Evolutionary conservation across 1,140 invertebrate genomes (phyloP), one percentile per base, ranked within the genome.

Genomic region (Euglossa dilemma): DNA sequence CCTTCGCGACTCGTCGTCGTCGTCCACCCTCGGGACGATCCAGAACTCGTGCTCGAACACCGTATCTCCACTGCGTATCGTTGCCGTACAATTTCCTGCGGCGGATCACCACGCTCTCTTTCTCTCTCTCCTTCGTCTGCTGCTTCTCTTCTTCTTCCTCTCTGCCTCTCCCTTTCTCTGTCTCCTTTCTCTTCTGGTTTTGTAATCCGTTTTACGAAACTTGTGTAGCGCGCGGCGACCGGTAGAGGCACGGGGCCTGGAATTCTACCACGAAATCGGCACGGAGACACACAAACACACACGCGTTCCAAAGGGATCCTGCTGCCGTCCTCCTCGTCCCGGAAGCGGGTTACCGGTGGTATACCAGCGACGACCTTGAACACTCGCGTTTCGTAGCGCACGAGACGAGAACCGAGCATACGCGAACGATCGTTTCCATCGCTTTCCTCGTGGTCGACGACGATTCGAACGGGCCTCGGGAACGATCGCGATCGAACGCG

Each of bases 151-250:
- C 66, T 69, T 83, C 78, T 80, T 85, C 74, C 83, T 81, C 87
- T 86, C 61, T 77, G 89, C 69, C 86, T 83, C 74, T 81, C 80
- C 85, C 72, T 84, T 83, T 84, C 83, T 91, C 75, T 84, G 83
- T 83, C 85, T 90, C 84, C 87, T 91, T 86, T 89, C 80, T 87
- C 80, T 86, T 89, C 87, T 80, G 89, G 89, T 93, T 92, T 93
- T 93, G 93, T 91, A 93, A 93, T 93, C 91, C 91, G 88, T 90
- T 93, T 93, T 94, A 93, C 93, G 93, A 93, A 94, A 93, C 87
- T 84, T 81, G 50, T 85, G 80, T 84, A 85, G 90, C 72, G 36
- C 4, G 36, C 36, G 36, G 36, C 36, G 36, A 36, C 4, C 36
- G 4, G n/a, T n/a, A 36, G 36, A 36, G 59, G 59, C 56, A 74